Base-by-base conservation (phyloP, 2,888 invertebrate genomes). In the Tetramorium bicarinatum region DNA sequence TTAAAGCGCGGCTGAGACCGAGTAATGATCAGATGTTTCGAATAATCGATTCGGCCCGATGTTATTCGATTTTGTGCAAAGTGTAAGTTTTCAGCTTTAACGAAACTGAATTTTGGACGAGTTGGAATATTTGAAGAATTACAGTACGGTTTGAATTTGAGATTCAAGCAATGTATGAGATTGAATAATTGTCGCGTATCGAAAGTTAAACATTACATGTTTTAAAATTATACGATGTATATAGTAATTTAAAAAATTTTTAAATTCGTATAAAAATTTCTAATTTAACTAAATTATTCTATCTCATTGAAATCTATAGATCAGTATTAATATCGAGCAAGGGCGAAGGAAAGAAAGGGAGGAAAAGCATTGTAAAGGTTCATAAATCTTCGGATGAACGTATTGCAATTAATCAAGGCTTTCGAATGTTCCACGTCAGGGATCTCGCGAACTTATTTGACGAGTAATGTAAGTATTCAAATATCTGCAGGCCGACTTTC, bases 401-500 rank as follows among this genome's bases (percentile, higher is more conserved):
- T 9, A 21, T 62, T 6, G 41, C 41, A 15, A 66, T 66, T 44
- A 66, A 66, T 44, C 66, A 49, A 13, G 38, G 49, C 15, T 25
- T 52, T 38, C 18, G 41, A 62, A 64, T 38, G 15, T 61, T 59
- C 34, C 15, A 11, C 8, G n/a, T 34, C 44, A n/a, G 25, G 8
- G 2, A 44, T 29, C 44, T 56, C 13, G 66, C 9, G 64, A 54
- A 54, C 41, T 49, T 49, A 52, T 49, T 77, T n/a, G 67, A 76
- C 25, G 38, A 54, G 29, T 29, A 77, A 54, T 56, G 25, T 41
- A 74, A 74, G 18, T 44, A 44, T 61, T 61, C 44, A 47, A 75
- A 75, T 54, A 56, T 44, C 6, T 29, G 15, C 62, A 47, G 62
- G 34, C 18, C 34, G 54, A 38, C 21, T n/a, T 66, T 47, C 54